phyloP scores from a whole-genome alignment of 2,113 vertebrate species.

The Burhinus bistriatus region DNA sequence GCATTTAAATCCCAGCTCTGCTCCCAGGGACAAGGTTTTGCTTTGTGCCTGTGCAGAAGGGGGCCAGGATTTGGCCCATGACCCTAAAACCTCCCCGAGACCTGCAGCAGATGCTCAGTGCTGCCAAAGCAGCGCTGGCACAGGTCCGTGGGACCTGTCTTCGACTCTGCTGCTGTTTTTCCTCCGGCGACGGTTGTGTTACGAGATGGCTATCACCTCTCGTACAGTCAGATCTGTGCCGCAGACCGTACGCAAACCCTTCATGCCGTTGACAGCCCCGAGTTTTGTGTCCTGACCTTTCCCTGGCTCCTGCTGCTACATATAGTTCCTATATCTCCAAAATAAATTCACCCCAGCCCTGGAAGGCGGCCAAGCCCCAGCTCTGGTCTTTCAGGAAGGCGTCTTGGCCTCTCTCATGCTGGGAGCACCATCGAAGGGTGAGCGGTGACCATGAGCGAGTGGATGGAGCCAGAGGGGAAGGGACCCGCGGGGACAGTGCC shows the following conservation, averaged over 20 bases:
- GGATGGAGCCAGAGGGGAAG: not conserved
- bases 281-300: not conserved
- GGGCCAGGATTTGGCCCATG: not conserved
- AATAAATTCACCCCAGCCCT: not conserved
- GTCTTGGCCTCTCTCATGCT: not conserved
- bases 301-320: not conserved
- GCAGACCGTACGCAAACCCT: not conserved
- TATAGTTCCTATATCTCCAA: slow-evolving; percentile 23
- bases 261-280: not conserved
- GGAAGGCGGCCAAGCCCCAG: not conserved
- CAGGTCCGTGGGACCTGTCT: not conserved
- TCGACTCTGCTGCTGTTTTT: not conserved
- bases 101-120: not conserved
- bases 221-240: not conserved
- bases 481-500: not conserved
- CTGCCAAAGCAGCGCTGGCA: not conserved
- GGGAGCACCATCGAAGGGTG: rapidly evolving
- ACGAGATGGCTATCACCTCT: not conserved
- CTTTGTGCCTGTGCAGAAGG: not conserved
- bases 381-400: not conserved
- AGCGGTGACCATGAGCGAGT: rapidly evolving
- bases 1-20: not conserved
- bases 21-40: not conserved
- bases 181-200: not conserved
- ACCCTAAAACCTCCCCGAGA: not conserved